Evolutionary conservation across 2,113 vertebrate genomes (phyloP).

Genomic region (Lasiurus borealis): DNA sequence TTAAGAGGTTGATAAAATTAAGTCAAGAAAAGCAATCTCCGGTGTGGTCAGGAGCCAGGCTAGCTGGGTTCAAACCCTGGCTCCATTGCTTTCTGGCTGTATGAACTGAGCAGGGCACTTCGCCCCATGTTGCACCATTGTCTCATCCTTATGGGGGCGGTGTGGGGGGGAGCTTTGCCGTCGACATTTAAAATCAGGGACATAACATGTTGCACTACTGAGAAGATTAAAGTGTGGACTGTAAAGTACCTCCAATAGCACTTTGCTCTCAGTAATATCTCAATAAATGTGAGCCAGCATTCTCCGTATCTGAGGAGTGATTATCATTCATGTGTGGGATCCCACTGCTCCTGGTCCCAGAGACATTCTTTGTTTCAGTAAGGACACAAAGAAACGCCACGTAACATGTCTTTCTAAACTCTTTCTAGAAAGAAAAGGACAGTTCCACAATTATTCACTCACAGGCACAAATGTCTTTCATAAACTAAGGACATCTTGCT

Average conservation of each 20-base stretch:
- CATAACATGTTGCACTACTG: no score
- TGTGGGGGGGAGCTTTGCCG: no score
- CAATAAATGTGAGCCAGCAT: neutral
- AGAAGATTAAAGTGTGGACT: neutral
- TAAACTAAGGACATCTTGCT: conserved; percentile 42
- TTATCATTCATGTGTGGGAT: neutral
- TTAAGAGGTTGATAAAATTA: neutral
- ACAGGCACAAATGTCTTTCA: neutral
- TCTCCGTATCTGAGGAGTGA: neutral
- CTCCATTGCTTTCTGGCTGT: neutral
- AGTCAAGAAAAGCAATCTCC: neutral
- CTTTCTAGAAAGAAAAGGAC: neutral
- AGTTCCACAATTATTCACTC: conserved; percentile 5
- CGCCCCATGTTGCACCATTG: no score
- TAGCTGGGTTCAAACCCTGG: neutral
- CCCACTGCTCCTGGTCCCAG: neutral
- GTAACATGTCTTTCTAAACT: neutral
- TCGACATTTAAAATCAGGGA: no score
- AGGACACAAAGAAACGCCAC: neutral
- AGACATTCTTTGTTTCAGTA: neutral
- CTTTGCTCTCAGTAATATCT: neutral
- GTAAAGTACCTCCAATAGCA: neutral
- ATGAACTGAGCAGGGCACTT: neutral
- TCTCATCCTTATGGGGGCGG: neutral
- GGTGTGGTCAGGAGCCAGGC: neutral